Base-by-base conservation (phyloP, 2,888 invertebrate species). In the Callyntrura guangdongensis region DNA sequence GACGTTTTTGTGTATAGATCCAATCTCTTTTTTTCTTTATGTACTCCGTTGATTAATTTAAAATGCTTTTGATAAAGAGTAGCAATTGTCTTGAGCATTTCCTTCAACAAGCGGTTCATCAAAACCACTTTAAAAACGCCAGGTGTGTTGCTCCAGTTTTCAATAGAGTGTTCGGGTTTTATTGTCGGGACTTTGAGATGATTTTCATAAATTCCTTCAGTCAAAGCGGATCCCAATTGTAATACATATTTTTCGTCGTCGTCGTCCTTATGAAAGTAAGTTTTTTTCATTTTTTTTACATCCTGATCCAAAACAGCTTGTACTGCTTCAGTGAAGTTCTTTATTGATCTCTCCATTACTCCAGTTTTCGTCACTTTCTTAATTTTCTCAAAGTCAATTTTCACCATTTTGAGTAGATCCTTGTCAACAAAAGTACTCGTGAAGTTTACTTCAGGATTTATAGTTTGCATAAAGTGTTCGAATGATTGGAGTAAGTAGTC, bases 41-140 rank as follows among this genome's bases (percentile, higher is more conserved):
- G 14, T 45, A 83, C 0, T 20, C 12, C 20, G 9, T 2, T 22
- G 0, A 6, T 36, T 36, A 36, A 36, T 6, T 36, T 36, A 36
- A 36, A 36, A 36, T 6, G 36, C 3, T 36, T 36, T 4, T 36
- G 36, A 36, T 36, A 6, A 2, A 11, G 9, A 11, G 9, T 12
- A 74, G 8, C 5, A 49, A 0, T 20, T 36, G 11, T 11, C 8
- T 49, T 5, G 47, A 82, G 27, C 36, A 64, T 45, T 64, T 82
- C 82, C 47, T 64, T 82, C 47, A 82, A 17, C 20, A 9, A 45
- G 11, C 36, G 20, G n/a, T 82, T 82, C n/a, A 61, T 0, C 6
- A n/a, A 61, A 5, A 64, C 5, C 12, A 82, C 45, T 27, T 82
- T 47, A 9, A 45, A 61, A 0, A 82, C 9, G 1, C 61, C 82